Percentiles rank a stretch among this genome's conserved stretches.
These are phyloP conservation scores for Pseudomyrmex gracilis DNA, from an alignment of 1,140 invertebrate species.

Conservation along the genomic window DNA sequence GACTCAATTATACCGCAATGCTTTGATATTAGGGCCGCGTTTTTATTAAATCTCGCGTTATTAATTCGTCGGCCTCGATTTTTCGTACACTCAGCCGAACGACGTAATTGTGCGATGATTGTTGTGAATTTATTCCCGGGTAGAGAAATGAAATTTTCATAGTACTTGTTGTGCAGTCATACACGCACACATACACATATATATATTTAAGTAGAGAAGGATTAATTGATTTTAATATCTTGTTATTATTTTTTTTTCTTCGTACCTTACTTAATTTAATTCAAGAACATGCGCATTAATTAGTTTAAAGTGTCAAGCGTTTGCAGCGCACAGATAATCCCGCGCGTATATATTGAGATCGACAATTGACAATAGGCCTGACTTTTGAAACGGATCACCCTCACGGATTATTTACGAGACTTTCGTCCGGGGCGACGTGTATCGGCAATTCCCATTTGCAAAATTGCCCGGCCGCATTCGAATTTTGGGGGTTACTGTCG, in stretches of 20 bases:
- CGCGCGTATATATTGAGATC: neutral
- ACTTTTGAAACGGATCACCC: constrained; percentile 38
- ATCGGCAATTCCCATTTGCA: constrained; percentile 72
- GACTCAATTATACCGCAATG: constrained; percentile 62
- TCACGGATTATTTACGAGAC: constrained; percentile 48
- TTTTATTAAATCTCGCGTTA: constrained; percentile 61
- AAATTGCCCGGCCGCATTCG: constrained; percentile 65
- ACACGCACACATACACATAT: too few relatives aligned
- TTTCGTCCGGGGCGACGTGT: constrained; percentile 50
- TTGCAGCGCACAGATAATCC: too few relatives aligned
- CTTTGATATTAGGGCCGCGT: constrained; percentile 58
- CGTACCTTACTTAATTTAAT: too few relatives aligned
- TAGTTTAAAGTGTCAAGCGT: too few relatives aligned
- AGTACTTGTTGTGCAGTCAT: neutral
- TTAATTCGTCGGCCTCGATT: constrained; percentile 56
- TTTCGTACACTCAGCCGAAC: constrained; percentile 46
- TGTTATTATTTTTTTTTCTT: too few relatives aligned
- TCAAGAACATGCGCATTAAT: too few relatives aligned
- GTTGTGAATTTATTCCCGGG: constrained; percentile 28
- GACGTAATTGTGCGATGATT: constrained; percentile 42
- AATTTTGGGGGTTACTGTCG: constrained; percentile 60
- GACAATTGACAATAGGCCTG: constrained; percentile 35
- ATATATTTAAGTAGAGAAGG: too few relatives aligned
- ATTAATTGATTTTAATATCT: too few relatives aligned
- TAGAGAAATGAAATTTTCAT: constrained; percentile 2